Evolutionary conservation across 2,797 vertebrate species (phyloP).

Genomic region (Neomorphus geoffroyi): DNA sequence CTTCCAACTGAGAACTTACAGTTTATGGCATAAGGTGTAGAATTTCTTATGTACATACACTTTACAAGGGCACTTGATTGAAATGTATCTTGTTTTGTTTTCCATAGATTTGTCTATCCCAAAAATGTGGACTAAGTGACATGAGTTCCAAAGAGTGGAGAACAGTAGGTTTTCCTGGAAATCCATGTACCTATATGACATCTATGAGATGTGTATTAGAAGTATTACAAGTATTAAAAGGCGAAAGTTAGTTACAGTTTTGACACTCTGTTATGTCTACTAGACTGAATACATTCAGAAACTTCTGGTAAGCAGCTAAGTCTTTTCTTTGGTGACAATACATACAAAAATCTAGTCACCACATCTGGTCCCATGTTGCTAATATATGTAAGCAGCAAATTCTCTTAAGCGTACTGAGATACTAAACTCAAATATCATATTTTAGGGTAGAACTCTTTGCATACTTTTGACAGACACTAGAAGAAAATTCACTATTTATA

Average conservation of each 20-base stretch:
- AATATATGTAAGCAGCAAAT: not conserved
- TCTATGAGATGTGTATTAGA: not conserved
- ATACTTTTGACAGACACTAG: not conserved
- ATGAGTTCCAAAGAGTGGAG: not conserved
- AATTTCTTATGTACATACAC: not conserved
- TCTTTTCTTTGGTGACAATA: not conserved
- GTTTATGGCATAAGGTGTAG: not conserved
- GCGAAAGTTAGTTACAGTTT: not conserved
- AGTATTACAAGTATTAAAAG: not conserved
- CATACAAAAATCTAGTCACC: not conserved
- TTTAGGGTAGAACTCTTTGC: not conserved
- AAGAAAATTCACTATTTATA: conserved; percentile 32
- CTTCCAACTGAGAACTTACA: not conserved
- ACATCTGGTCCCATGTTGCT: not conserved
- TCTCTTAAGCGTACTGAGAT: not conserved
- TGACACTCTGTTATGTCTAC: not conserved
- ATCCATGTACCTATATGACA: not conserved
- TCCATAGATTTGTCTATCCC: not conserved
- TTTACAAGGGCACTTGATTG: not conserved
- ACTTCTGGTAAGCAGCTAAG: not conserved
- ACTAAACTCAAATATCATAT: not conserved
- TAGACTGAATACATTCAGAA: not conserved
- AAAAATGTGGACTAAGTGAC: not conserved
- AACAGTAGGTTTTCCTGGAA: not conserved
- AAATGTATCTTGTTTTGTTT: not conserved